Conservation (phyloP, 1,140 invertebrate species). For the Eriosoma lanigerum region DNA sequence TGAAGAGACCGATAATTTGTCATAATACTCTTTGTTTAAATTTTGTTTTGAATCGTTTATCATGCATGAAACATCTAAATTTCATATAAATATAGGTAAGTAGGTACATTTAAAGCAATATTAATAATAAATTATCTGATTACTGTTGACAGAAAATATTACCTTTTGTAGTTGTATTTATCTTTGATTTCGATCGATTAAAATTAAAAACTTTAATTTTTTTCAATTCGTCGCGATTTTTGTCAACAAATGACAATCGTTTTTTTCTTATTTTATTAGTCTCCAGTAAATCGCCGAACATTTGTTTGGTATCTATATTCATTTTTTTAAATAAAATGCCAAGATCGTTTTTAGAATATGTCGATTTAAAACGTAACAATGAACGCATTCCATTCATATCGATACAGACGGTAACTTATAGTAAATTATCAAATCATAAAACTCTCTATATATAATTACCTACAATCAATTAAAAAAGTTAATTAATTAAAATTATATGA, state of each 20-base stretch:
- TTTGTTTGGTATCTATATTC: constrained; percentile 51
- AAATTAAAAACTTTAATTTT: not conserved
- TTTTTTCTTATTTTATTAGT: constrained; percentile 49
- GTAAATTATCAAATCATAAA: not conserved
- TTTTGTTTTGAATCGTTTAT: constrained; percentile 27
- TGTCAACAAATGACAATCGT: not conserved
- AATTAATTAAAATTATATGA: not conserved
- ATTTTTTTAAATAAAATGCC: constrained; percentile 18
- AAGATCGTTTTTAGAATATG: constrained; percentile 11
- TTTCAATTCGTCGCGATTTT: not conserved
- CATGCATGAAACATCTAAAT: constrained; percentile 13
- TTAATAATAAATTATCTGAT: not conserved
- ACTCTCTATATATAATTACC: not conserved
- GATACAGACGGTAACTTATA: not conserved
- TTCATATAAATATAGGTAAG: not conserved
- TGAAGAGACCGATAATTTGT: not conserved
- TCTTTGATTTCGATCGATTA: not conserved
- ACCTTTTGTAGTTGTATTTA: not conserved
- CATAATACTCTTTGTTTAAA: constrained; percentile 16
- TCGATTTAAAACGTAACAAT: constrained; percentile 12
- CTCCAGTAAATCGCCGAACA: constrained; percentile 51
- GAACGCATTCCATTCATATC: constrained; percentile 7
- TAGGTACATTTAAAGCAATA: not conserved
- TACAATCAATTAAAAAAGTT: not conserved
- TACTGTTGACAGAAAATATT: no score